These are phyloP conservation scores for Hypercompe scribonia DNA, from an alignment of 2,888 invertebrate species.

Conservation along the genomic window DNA sequence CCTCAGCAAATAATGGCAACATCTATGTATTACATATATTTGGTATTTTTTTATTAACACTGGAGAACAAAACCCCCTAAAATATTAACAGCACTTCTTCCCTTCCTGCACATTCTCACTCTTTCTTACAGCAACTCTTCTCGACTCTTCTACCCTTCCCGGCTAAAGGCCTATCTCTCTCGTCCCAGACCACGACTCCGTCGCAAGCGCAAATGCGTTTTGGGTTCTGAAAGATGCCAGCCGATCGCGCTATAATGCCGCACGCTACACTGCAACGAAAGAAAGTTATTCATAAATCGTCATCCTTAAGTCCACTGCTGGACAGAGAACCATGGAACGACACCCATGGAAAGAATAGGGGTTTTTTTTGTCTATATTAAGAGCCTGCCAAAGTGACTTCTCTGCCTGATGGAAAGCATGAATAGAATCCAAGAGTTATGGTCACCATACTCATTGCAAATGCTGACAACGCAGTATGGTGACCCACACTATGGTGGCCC, in stretches of 20 bases:
- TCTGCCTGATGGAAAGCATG: no score
- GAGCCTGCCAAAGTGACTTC: no score
- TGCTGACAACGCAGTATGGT: no score
- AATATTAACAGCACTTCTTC: constrained; percentile 7
- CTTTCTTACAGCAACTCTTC: constrained; percentile 53
- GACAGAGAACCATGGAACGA: no score
- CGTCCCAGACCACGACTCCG: constrained; percentile 96
- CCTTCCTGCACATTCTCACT: constrained; percentile 14
- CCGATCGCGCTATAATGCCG: constrained; percentile 95
- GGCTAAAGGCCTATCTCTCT: constrained; percentile 87
- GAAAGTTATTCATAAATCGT: no score
- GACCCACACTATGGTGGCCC: no score
- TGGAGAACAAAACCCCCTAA: background rate
- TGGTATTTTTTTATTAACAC: background rate
- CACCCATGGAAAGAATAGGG: no score
- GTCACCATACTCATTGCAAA: no score
- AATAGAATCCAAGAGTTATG: no score
- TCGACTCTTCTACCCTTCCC: constrained; percentile 68
- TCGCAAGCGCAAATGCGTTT: constrained; percentile 96
- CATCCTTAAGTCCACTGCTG: no score
- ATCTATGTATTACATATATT: no score
- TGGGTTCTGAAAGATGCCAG: constrained; percentile 94
- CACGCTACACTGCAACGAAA: constrained; percentile 89
- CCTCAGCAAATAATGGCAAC: background rate
- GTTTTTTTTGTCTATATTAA: no score